These are phyloP conservation scores for Oenanthe melanoleuca DNA, from an alignment of 2,113 vertebrate species.

Conservation along the genomic window DNA sequence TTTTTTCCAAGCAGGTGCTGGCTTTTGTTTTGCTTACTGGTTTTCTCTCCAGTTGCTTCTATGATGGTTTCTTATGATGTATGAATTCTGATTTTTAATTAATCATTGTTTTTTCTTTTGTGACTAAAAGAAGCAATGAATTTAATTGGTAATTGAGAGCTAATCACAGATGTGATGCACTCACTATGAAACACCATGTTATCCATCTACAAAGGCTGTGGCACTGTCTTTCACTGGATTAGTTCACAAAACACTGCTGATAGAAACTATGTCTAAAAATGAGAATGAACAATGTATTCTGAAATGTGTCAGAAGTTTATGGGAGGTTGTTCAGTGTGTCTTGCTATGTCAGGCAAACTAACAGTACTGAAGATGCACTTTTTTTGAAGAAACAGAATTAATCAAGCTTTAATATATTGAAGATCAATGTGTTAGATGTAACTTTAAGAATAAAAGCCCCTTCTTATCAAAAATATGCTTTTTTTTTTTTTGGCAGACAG, in stretches of 20 bases:
- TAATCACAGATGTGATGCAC: neutral
- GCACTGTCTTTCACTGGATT: neutral
- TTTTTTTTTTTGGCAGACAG: neutral
- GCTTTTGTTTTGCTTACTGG: neutral
- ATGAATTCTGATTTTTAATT: neutral
- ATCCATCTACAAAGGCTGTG: neutral
- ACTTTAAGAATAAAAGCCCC: neutral
- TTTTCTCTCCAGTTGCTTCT: neutral
- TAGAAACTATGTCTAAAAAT: neutral
- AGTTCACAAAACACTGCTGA: neutral
- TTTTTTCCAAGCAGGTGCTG: neutral
- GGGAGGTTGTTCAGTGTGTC: neutral
- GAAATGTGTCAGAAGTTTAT: neutral
- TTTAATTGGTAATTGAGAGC: neutral
- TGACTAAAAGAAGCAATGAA: neutral
- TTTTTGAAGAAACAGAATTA: neutral
- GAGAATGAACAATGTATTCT: neutral
- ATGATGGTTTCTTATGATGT: neutral
- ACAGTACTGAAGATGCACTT: neutral
- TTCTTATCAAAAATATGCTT: neutral
- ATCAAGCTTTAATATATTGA: constrained; percentile 12
- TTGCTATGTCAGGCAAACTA: neutral
- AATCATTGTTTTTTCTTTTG: neutral
- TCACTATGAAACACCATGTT: neutral
- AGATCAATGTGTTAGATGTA: neutral